Evolutionary conservation across 2,797 vertebrate species (phyloP).

Genomic region (Brachyalestes nurse): DNA sequence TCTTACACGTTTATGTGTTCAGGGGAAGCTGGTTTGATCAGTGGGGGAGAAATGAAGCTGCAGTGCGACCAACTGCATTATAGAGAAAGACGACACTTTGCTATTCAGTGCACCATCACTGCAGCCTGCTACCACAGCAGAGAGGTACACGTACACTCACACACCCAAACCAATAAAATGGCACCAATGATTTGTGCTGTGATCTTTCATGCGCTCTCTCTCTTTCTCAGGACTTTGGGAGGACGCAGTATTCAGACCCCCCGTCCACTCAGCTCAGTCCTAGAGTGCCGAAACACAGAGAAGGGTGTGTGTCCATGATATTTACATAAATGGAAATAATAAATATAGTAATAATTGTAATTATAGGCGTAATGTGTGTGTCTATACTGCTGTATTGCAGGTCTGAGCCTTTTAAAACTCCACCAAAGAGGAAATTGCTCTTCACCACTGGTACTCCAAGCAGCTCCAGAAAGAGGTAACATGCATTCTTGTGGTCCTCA

Average conservation of each 20-base stretch:
- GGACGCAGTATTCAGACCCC: conserved; percentile 38
- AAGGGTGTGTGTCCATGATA: conserved; percentile 40
- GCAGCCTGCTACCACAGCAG: conserved; percentile 68
- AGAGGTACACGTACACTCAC: conserved; percentile 30
- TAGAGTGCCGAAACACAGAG: conserved; percentile 47
- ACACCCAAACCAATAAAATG: not conserved
- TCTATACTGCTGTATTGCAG: conserved; percentile 31
- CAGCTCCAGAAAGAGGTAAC: conserved; percentile 29
- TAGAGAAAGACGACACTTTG: conserved; percentile 72
- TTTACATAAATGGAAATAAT: not conserved
- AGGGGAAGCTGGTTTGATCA: conserved; percentile 71
- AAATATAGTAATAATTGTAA: no score
- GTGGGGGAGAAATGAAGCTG: conserved; percentile 73
- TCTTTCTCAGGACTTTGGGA: conserved; percentile 30
- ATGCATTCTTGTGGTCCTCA: not conserved
- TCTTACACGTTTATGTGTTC: conserved; percentile 2
- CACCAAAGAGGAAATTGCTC: conserved; percentile 52
- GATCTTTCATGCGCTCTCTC: not conserved
- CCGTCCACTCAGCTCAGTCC: conserved; percentile 55
- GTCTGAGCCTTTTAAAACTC: conserved; percentile 38
- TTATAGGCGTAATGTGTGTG: not conserved
- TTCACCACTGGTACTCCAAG: conserved; percentile 8
- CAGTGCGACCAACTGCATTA: conserved; percentile 71
- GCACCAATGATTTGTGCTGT: not conserved
- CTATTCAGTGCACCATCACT: conserved; percentile 74